Evolutionary conservation across 2,797 vertebrate genomes (phyloP).

Genomic region (Holocentrus rufus): DNA sequence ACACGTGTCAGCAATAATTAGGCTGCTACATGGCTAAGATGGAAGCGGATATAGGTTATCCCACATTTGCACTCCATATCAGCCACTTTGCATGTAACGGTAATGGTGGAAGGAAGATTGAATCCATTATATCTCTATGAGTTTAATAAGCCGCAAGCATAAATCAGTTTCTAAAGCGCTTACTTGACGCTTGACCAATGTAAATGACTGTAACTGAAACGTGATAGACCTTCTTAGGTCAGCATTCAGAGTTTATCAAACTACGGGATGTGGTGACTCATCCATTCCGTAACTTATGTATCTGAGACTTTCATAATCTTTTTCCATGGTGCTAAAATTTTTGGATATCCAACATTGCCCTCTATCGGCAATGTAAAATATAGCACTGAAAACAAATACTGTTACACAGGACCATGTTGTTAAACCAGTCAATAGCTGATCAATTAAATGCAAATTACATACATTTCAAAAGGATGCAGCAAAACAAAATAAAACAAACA

Average conservation of each 20-base stretch:
- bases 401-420: not conserved
- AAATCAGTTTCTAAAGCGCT: not conserved
- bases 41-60: too few relatives aligned
- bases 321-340: not conserved
- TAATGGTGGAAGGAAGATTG: not conserved
- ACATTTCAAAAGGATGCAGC: too few relatives aligned
- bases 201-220: not conserved
- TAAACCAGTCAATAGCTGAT: not conserved
- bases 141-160: not conserved
- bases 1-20: too few relatives aligned
- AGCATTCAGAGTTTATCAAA: not conserved
- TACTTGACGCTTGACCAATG: not conserved
- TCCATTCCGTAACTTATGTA: not conserved
- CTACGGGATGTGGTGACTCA: not conserved
- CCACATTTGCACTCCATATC: too few relatives aligned
- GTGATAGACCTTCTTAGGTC: not conserved
- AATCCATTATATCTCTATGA: not conserved
- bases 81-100: too few relatives aligned
- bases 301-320: not conserved
- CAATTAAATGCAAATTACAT: too few relatives aligned
- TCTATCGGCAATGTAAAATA: constrained; percentile 24
- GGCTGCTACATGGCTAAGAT: too few relatives aligned
- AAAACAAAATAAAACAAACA: too few relatives aligned
- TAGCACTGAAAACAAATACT: not conserved
- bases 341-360: constrained; percentile 38